phyloP scores from a whole-genome alignment of 1,140 invertebrate species.

The Tribolium madens region DNA sequence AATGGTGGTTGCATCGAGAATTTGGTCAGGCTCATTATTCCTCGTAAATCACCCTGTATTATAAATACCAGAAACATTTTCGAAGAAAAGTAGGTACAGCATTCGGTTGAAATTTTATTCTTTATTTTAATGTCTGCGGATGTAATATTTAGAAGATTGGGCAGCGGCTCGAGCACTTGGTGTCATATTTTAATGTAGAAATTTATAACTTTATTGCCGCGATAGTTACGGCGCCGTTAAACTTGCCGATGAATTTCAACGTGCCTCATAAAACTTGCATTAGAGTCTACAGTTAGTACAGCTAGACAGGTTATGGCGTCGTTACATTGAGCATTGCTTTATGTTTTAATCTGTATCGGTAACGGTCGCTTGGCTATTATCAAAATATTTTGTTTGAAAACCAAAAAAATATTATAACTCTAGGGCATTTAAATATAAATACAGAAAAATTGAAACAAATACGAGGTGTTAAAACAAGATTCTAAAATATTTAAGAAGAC shows the following conservation, averaged over 20 bases:
- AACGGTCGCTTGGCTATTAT: slow-evolving; percentile 6
- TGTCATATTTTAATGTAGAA: slow-evolving; percentile 25
- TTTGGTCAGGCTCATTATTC: too few relatives aligned
- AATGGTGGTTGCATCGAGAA: too few relatives aligned
- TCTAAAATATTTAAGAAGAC: too few relatives aligned
- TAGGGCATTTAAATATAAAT: too few relatives aligned
- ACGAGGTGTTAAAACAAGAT: too few relatives aligned
- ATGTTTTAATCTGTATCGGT: slow-evolving; percentile 22
- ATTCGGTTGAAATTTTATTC: neutral
- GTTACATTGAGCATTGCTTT: slow-evolving; percentile 32
- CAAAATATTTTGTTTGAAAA: neutral
- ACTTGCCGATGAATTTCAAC: slow-evolving; percentile 37
- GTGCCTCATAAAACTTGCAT: slow-evolving; percentile 40
- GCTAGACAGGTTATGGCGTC: slow-evolving; percentile 16
- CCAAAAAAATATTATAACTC: too few relatives aligned
- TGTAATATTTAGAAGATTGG: neutral
- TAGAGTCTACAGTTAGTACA: slow-evolving; percentile 6
- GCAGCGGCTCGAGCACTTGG: neutral
- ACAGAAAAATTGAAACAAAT: too few relatives aligned
- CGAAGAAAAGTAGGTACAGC: too few relatives aligned
- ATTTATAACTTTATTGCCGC: slow-evolving; percentile 40
- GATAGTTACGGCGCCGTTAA: slow-evolving; percentile 39
- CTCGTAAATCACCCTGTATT: too few relatives aligned
- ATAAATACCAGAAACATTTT: too few relatives aligned
- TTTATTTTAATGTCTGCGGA: neutral